Conservation (phyloP, 2,113 vertebrate genomes). For the Cervus canadensis region DNA sequence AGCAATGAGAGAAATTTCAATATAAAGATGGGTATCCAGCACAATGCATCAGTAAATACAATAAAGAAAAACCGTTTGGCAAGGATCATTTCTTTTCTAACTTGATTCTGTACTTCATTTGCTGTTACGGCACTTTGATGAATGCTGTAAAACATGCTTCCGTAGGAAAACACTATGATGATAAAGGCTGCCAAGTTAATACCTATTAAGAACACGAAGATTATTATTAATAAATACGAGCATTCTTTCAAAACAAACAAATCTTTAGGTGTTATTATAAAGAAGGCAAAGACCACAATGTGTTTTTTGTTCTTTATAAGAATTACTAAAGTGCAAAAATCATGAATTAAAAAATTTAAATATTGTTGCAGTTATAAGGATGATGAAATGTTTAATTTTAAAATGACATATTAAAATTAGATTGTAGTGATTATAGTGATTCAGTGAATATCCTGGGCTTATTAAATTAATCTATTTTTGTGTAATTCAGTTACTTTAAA, state of each 20-base stretch:
- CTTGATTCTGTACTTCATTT: constrained; percentile 93
- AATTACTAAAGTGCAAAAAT: constrained; percentile 7
- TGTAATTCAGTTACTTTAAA: background rate
- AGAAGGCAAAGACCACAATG: background rate
- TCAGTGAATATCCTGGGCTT: background rate
- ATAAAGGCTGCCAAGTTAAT: constrained; percentile 95
- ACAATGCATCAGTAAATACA: constrained; percentile 95
- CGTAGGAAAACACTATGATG: constrained; percentile 95
- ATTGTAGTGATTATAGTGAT: background rate
- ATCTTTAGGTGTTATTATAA: background rate
- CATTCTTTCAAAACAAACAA: background rate
- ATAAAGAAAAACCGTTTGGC: constrained; percentile 98
- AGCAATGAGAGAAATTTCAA: constrained; percentile 96
- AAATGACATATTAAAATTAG: constrained; percentile 23
- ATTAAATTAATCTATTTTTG: background rate
- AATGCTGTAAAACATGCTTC: constrained; percentile 98
- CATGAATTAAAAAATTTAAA: background rate
- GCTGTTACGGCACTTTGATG: constrained; percentile 91
- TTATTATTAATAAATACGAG: background rate
- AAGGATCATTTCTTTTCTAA: constrained; percentile 94
- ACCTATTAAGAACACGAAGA: constrained; percentile 81
- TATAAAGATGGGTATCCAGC: constrained; percentile 98
- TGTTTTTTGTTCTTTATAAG: background rate
- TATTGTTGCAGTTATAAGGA: background rate
- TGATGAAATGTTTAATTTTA: background rate